These are phyloP conservation scores for Lepus townsendii DNA, from an alignment of 2,797 vertebrate species.

Conservation along the genomic window DNA sequence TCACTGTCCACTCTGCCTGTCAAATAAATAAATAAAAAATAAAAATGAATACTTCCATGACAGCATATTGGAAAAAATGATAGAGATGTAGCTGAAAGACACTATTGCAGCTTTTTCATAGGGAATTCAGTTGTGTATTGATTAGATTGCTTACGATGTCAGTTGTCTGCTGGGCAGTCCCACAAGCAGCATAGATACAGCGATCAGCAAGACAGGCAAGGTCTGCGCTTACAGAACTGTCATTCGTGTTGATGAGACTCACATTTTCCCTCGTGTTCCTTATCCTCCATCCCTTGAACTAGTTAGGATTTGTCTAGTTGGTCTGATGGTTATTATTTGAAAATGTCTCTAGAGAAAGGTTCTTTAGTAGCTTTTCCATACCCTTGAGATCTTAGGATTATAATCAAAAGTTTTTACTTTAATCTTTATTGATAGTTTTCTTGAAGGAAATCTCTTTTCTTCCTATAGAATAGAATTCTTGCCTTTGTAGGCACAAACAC, in stretches of 20 bases:
- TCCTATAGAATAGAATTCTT: neutral
- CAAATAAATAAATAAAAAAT: too few relatives aligned
- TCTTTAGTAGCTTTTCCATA: neutral
- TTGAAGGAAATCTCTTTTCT: neutral
- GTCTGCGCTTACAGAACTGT: neutral
- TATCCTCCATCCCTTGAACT: neutral
- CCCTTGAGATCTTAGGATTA: constrained; percentile 4
- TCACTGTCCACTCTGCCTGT: too few relatives aligned
- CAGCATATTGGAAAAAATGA: constrained; percentile 30
- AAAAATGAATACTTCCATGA: neutral
- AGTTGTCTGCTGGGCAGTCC: neutral
- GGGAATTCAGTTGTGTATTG: neutral
- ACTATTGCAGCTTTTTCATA: neutral
- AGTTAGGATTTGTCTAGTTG: neutral
- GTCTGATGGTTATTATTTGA: neutral
- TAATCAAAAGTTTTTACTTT: neutral
- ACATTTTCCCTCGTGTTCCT: neutral
- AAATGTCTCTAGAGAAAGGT: neutral
- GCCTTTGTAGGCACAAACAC: neutral
- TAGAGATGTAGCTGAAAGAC: neutral
- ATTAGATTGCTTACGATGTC: neutral
- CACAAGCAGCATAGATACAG: neutral
- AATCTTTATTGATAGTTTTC: neutral
- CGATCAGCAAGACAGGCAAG: neutral
- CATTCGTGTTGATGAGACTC: neutral